Percentiles rank a stretch among this genome's conserved stretches.
phyloP scores from a whole-genome alignment of 2,113 vertebrate genomes.

The Burhinus bistriatus region DNA sequence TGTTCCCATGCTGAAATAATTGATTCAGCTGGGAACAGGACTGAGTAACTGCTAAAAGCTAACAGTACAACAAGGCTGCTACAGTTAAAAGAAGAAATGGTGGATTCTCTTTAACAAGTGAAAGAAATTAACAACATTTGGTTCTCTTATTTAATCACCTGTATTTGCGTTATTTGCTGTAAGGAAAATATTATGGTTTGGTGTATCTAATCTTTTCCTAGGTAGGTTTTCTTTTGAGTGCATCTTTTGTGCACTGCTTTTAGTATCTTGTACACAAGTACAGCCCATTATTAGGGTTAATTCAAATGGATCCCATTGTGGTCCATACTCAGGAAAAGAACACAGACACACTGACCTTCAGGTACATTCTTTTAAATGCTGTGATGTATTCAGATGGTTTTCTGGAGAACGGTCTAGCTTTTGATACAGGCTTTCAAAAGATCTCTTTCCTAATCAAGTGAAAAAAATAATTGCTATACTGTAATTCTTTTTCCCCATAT shows the following conservation, averaged over 20 bases:
- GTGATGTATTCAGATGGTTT: not conserved
- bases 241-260: not conserved
- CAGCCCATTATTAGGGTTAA: not conserved
- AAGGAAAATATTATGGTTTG: not conserved
- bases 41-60: not conserved
- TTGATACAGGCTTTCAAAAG: not conserved
- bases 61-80: not conserved
- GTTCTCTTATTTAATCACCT: not conserved
- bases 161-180: not conserved
- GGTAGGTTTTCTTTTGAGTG: not conserved
- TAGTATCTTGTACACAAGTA: not conserved
- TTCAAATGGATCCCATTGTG: not conserved
- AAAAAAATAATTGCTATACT: not conserved
- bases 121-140: not conserved
- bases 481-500: not conserved
- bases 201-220: not conserved
- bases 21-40: slow-evolving; percentile 11
- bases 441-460: not conserved
- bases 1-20: slow-evolving; percentile 17
- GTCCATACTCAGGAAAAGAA: not conserved
- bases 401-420: not conserved
- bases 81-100: not conserved
- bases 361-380: not conserved
- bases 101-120: not conserved
- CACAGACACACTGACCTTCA: not conserved